Base-by-base conservation (phyloP, 2,888 invertebrate species). In the Protophormia terraenovae region DNA sequence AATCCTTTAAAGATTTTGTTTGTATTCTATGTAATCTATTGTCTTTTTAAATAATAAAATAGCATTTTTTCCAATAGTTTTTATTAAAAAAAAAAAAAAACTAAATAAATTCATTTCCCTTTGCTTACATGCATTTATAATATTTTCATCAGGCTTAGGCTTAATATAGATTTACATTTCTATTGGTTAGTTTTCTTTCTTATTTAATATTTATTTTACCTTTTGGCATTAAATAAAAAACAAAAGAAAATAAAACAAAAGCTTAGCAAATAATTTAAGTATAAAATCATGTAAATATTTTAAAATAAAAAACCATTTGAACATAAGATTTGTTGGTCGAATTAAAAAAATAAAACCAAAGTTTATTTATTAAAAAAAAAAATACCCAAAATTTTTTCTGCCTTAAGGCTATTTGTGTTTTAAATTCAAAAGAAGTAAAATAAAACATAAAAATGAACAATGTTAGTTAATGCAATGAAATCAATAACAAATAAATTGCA, bases 251-350 rank as follows among this genome's bases (percentile, higher is more conserved):
- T 8, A 27, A 7, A 58, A 66, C n/a, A 19, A 24, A 35, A 58
- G 27, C 1, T 27, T 19, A 4, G 8, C n/a, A 66, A 27, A 16
- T n/a, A 71, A 41, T 35, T 45, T 45, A 72, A 64, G 69, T 79
- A 45, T 4, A 53, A 79, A 79, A 79, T 53, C 62, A 24, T 79
- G 79, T 79, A 41, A 64, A 38, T 41, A 32, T 27, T 62, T 29
- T 7, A 16, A 41, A 38, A 60, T 24, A 27, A 4, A n/a, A n/a
- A 27, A 19, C 22, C n/a, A 7, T 27, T 58, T 16, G 4, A 62
- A 32, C 1, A 41, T 7, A 53, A 71, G 6, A 35, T 24, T 4
- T 60, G 24, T 47, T 24, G 58, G 58, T n/a, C 55, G 35, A 35
- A 27, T 58, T 77, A n/a, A 38, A 29, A 19, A 50, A n/a, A n/a